Conservation (phyloP, 2,113 vertebrate species). For the Channa argus region DNA sequence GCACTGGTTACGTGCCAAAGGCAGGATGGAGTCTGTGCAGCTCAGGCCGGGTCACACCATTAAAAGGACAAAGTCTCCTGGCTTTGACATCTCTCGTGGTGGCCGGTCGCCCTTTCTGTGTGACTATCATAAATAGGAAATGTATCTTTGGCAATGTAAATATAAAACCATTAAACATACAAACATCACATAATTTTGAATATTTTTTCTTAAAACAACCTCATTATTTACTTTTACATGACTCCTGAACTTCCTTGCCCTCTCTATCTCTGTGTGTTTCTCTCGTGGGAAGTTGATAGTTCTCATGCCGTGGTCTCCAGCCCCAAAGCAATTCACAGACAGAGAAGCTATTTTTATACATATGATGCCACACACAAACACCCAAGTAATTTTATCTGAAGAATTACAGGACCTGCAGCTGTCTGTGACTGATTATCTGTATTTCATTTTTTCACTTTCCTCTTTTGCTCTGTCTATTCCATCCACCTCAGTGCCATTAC, state of each 20-base stretch:
- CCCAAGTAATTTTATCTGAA: slow-evolving; percentile 31
- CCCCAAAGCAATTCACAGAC: slow-evolving; percentile 58
- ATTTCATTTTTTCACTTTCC: slow-evolving; percentile 7
- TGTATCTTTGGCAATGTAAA: slow-evolving; percentile 19
- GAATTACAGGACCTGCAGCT: slow-evolving; percentile 21
- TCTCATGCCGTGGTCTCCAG: slow-evolving; percentile 59
- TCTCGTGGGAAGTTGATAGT: slow-evolving; percentile 55
- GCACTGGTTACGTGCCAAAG: slow-evolving; percentile 31
- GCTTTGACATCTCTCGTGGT: slow-evolving; percentile 40
- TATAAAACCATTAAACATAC: slow-evolving; percentile 1
- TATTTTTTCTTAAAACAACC: slow-evolving; percentile 42
- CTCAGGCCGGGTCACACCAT: slow-evolving; percentile 51
- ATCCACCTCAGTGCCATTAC: slow-evolving; percentile 23
- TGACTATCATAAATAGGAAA: slow-evolving; percentile 15
- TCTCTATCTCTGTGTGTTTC: background rate
- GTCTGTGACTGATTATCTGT: slow-evolving; percentile 42
- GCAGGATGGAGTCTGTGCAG: slow-evolving; percentile 19
- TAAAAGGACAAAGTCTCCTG: slow-evolving; percentile 58
- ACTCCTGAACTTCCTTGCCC: slow-evolving; percentile 32
- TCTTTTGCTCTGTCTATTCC: slow-evolving; percentile 2
- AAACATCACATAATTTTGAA: background rate
- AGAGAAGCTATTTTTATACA: slow-evolving; percentile 70
- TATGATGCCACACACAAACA: slow-evolving; percentile 28
- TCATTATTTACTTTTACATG: slow-evolving; percentile 52
- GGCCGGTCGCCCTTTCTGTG: slow-evolving; percentile 18